Evolutionary conservation across 2,113 vertebrate species (phyloP).

Genomic region (Chaenocephalus aceratus): DNA sequence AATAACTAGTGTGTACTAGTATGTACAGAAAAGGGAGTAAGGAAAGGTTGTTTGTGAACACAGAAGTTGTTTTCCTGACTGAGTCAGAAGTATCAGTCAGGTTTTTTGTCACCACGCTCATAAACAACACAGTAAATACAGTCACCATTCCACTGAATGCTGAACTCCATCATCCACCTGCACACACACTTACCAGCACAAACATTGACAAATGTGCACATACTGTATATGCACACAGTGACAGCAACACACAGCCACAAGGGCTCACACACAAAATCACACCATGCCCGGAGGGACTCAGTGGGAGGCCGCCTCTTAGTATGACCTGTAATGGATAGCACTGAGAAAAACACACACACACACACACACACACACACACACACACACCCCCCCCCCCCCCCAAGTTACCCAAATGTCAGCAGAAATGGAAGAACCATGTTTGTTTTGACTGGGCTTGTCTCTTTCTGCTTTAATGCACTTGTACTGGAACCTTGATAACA

Average conservation of each 20-base stretch:
- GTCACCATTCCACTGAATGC: slow-evolving; percentile 31
- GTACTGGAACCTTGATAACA: slow-evolving; percentile 31
- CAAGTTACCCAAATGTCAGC: slow-evolving; percentile 40
- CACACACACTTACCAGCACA: slow-evolving; percentile 10
- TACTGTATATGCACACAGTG: background rate
- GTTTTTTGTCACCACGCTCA: slow-evolving; percentile 19
- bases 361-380: slow-evolving; percentile 33
- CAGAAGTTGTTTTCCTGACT: slow-evolving; percentile 24
- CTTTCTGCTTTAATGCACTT: slow-evolving; percentile 54
- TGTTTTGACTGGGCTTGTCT: slow-evolving; percentile 69
- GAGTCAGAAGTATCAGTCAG: slow-evolving; percentile 20
- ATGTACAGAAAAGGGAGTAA: background rate
- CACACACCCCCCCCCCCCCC: slow-evolving; percentile 35
- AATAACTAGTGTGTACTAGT: too few species aligned
- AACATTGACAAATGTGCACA: background rate
- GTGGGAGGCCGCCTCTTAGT: slow-evolving; percentile 47
- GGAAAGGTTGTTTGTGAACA: background rate
- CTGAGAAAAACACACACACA: slow-evolving; percentile 35
- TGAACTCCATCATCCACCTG: slow-evolving; percentile 17
- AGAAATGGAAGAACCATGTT: slow-evolving; percentile 57
- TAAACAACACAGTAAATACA: slow-evolving; percentile 19
- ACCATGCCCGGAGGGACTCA: slow-evolving; percentile 53
- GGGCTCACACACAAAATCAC: slow-evolving; percentile 33
- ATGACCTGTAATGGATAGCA: slow-evolving; percentile 69
- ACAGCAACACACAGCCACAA: slow-evolving; percentile 37